Evolutionary conservation across 2,113 vertebrate species (phyloP).

Genomic region (Grammomys surdaster): DNA sequence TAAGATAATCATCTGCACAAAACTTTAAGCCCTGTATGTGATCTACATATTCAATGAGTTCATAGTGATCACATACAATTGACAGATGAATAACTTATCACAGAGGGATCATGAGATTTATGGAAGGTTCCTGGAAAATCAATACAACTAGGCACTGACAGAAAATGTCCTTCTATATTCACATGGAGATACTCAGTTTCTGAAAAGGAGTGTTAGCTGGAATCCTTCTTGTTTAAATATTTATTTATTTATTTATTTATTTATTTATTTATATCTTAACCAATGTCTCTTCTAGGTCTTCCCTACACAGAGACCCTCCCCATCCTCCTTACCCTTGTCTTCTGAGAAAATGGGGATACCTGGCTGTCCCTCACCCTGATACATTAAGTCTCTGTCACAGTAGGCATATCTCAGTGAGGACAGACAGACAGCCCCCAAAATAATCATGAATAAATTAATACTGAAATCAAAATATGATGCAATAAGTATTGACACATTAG

Average conservation of each 20-base stretch:
- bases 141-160: background rate
- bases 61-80: constrained; percentile 38
- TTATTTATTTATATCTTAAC: too few species aligned
- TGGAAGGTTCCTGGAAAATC: constrained; percentile 41
- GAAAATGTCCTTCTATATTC: background rate
- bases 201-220: background rate
- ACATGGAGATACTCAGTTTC: background rate
- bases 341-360: too few species aligned
- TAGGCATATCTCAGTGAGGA: too few species aligned
- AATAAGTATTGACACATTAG: background rate
- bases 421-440: background rate
- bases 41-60: constrained; percentile 36
- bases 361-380: too few species aligned
- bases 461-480: background rate
- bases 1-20: constrained; percentile 50
- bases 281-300: too few species aligned
- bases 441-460: background rate
- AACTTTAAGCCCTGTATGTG: background rate
- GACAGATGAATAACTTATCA: constrained; percentile 51
- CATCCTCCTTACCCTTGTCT: too few species aligned
- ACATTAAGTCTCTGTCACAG: too few species aligned
- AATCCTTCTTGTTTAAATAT: background rate
- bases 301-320: too few species aligned
- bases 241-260: too few species aligned
- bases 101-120: constrained; percentile 42